Evolutionary conservation across 2,797 vertebrate species (phyloP).

Genomic region (Rhabdophis nuchalis): DNA sequence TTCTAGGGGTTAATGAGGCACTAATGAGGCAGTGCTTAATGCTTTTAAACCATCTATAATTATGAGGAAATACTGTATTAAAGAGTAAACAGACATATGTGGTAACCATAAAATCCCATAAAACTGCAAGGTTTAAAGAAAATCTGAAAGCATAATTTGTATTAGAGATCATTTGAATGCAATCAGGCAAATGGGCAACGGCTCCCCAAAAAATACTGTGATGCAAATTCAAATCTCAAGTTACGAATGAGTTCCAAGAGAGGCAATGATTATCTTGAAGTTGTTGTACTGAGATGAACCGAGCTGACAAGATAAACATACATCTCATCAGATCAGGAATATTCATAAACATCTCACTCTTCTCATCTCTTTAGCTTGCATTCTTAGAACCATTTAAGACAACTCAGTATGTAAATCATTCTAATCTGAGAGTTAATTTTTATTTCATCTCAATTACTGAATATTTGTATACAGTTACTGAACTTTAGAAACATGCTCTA

Average conservation of each 20-base stretch:
- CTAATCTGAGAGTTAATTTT: constrained; percentile 48
- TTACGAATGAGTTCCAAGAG: constrained; percentile 19
- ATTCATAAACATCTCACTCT: constrained; percentile 39
- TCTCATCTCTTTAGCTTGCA: constrained; percentile 31
- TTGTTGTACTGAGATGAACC: constrained; percentile 22
- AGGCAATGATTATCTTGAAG: constrained; percentile 14
- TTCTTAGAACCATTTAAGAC: constrained; percentile 26
- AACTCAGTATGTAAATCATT: constrained; percentile 46
- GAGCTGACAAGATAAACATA: constrained; percentile 26
- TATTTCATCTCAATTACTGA: constrained; percentile 40
- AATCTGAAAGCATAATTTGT: constrained; percentile 59
- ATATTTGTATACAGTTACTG: constrained; percentile 45
- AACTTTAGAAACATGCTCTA: constrained; percentile 1
- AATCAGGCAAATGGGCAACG: constrained; percentile 41
- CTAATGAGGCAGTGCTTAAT: neutral
- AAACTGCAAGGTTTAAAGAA: constrained; percentile 39
- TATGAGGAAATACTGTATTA: neutral
- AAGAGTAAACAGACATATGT: neutral
- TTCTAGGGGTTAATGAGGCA: neutral
- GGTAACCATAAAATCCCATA: neutral
- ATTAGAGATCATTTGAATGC: constrained; percentile 55
- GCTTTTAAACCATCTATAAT: neutral
- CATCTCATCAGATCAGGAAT: constrained; percentile 34
- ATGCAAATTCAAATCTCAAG: constrained; percentile 36
- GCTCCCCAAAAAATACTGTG: constrained; percentile 36